Evolutionary conservation across 2,113 vertebrate species (phyloP), one percentile per base, ranked within the genome.

Genomic region (Otocyon megalotis): DNA sequence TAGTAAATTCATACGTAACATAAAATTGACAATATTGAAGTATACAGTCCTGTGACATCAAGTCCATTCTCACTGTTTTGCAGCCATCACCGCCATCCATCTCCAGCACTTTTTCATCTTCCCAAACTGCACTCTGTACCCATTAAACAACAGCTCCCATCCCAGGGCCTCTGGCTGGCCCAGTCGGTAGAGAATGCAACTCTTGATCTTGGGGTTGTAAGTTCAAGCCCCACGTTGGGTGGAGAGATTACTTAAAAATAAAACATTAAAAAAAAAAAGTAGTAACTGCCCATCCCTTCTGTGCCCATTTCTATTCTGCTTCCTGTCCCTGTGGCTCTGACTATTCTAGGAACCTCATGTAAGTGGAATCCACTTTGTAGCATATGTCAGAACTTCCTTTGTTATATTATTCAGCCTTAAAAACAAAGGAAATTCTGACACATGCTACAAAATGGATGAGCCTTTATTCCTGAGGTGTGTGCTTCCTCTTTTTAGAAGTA

Each of bases 1-100:
- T 69, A 5, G 26, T 92, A 92, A 92, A 88, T 60, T 94, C 82
- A 83, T n/a, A 37, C 35, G 30, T 16, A 72, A 71, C 5, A 62
- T 88, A 67, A 94, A 94, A 88, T 83, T 32, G 62, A 35, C 13
- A 50, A 4, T 53, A n/a, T 88, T 93, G 77, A 87, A 87, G 30
- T 13, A 11, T 71, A 9, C 2, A 16, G 0, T 58, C 72, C 48
- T 19, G 1, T n/a, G 32, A 14, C 43, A 32, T 65, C 88, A 74
- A 58, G 53, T 81, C 62, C 14, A 67, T 62, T 79, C 71, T 17
- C n/a, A 11, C 37, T 30, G 53, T 56, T 72, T 6, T 10, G 35
- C 10, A 30, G 5, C 24, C 30, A 12, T 72, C 37, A n/a, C 28
- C 62, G 54, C 24, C 80, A 26, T 54, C 35, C 30, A 26, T 81